Evolutionary conservation across 2,113 vertebrate species (phyloP).

Genomic region (Guaruba guarouba): DNA sequence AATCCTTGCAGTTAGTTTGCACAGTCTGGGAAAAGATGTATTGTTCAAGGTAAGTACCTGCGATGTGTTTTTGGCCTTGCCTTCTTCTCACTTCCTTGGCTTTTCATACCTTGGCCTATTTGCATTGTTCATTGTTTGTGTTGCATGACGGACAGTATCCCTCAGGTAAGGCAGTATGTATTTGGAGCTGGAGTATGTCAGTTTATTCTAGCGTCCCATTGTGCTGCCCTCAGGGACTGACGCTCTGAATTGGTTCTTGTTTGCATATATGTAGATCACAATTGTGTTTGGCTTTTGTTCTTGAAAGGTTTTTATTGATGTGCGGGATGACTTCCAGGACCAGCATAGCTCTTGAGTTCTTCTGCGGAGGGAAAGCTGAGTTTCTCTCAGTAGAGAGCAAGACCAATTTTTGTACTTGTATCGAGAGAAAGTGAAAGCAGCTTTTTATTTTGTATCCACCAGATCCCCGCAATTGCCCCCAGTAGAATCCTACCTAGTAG

Average conservation of each 20-base stretch:
- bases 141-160: neutral
- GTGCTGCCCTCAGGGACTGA: neutral
- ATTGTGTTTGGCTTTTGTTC: neutral
- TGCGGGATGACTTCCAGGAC: neutral
- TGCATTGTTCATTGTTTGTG: neutral
- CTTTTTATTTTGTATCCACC: fast-evolving
- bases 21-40: neutral
- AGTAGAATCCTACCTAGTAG: neutral
- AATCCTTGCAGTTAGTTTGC: neutral
- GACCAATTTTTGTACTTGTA: neutral
- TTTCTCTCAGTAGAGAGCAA: neutral
- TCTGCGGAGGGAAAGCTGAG: neutral
- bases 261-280: neutral
- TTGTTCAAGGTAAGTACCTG: neutral
- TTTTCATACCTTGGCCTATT: neutral
- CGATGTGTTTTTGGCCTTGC: neutral
- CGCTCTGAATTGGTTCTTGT: neutral
- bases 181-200: neutral
- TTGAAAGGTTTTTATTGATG: neutral
- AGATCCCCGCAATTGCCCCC: fast-evolving
- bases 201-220: neutral
- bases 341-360: neutral
- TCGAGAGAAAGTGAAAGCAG: neutral
- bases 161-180: neutral
- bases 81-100: neutral